Percentiles rank a stretch among this genome's conserved stretches.
phyloP scores from a whole-genome alignment of 2,888 invertebrate species.

The Plebejus melissa region DNA sequence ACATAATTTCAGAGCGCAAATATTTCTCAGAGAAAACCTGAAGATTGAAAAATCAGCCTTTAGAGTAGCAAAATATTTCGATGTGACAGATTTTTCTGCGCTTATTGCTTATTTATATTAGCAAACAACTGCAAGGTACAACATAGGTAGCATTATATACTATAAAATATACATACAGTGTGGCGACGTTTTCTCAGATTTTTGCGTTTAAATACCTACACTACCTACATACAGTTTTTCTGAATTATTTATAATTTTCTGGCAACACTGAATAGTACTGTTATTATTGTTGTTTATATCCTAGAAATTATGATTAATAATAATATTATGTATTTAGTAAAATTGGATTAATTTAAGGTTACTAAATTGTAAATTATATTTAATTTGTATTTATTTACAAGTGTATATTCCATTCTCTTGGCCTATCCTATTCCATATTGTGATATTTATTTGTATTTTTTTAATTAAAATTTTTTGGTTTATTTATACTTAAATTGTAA shows the following conservation, averaged over 20 bases:
- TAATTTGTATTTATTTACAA: not conserved
- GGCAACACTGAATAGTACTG: not conserved
- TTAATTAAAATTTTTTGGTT: not conserved
- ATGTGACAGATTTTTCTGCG: too few species aligned
- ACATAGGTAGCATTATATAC: too few species aligned
- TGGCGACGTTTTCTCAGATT: too few species aligned
- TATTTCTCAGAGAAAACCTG: too few species aligned
- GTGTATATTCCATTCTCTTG: not conserved
- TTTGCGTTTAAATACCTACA: too few species aligned
- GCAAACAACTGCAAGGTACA: too few species aligned
- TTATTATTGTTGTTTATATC: not conserved
- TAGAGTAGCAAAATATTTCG: too few species aligned
- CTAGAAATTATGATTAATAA: not conserved
- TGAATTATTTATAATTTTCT: not conserved
- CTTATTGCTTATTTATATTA: too few species aligned
- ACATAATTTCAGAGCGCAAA: too few species aligned
- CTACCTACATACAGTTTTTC: not conserved
- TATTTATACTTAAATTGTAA: too few species aligned
- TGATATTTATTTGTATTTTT: conserved; percentile 21
- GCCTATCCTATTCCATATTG: conserved; percentile 20
- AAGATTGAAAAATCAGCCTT: too few species aligned
- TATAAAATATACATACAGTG: too few species aligned
- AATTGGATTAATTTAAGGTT: not conserved
- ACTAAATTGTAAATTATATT: conserved; percentile 6
- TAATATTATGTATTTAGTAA: not conserved